These are phyloP conservation scores for Otis tarda DNA, from an alignment of 2,113 vertebrate genomes.

Conservation along the genomic window DNA sequence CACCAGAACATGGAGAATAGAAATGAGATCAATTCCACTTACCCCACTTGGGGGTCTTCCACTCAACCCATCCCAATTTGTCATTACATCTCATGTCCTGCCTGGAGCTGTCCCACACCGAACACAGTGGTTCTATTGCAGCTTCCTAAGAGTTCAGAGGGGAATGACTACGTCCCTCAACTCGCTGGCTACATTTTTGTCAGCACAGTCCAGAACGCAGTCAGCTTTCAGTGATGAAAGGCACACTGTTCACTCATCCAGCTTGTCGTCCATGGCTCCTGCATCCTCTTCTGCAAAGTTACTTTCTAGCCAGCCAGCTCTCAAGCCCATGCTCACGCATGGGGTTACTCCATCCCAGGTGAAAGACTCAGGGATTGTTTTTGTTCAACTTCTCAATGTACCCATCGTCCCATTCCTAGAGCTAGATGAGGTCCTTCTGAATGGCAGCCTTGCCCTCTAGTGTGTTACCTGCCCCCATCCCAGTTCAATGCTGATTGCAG, in stretches of 20 bases:
- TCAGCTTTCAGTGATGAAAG: background rate
- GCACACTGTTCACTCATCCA: background rate
- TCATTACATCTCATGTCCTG: background rate
- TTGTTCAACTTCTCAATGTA: background rate
- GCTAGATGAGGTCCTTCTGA: background rate
- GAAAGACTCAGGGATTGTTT: background rate
- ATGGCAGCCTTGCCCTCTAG: background rate
- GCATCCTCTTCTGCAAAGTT: background rate
- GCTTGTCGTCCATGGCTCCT: background rate
- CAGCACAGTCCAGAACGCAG: background rate
- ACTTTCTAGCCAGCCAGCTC: background rate
- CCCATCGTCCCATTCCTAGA: too few relatives aligned
- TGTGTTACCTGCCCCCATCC: fast-evolving
- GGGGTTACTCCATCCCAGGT: background rate
- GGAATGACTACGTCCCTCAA: background rate
- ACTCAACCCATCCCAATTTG: background rate
- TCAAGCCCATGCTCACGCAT: background rate
- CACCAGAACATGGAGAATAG: background rate
- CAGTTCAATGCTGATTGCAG: background rate
- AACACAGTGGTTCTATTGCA: background rate
- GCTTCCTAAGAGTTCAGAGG: background rate
- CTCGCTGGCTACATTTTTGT: background rate
- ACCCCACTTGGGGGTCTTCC: background rate
- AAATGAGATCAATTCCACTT: background rate
- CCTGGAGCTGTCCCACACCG: background rate